phyloP scores from a whole-genome alignment of 2,797 vertebrate genomes.

The Nyctibius grandis region DNA sequence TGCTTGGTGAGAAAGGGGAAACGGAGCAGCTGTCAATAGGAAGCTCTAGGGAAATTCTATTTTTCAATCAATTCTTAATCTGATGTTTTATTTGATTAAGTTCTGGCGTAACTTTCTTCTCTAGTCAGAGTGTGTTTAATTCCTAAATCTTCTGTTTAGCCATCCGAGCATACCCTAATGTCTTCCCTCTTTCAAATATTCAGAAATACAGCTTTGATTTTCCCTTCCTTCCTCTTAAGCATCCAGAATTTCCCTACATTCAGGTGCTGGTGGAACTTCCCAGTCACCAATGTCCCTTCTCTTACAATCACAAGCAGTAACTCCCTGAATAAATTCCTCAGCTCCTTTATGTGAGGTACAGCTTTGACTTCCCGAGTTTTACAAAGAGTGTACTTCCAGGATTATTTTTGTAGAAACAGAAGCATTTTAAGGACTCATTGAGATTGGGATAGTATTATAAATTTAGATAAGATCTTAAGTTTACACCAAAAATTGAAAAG shows the following conservation, averaged over 20 bases:
- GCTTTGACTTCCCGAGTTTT: background rate
- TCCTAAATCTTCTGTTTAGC: background rate
- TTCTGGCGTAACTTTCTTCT: background rate
- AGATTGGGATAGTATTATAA: background rate
- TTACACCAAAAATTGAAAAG: background rate
- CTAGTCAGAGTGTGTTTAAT: background rate
- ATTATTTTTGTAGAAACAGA: background rate
- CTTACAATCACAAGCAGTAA: background rate
- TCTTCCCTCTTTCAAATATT: background rate
- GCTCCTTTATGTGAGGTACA: background rate
- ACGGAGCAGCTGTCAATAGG: background rate
- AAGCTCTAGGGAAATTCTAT: background rate
- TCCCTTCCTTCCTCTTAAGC: background rate
- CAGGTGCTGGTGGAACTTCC: background rate
- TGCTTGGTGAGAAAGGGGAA: background rate
- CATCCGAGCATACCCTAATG: background rate
- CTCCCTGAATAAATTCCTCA: background rate
- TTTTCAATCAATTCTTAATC: background rate
- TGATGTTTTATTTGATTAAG: background rate
- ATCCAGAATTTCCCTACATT: background rate
- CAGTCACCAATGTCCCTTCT: background rate
- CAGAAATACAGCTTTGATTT: background rate
- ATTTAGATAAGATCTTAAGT: background rate
- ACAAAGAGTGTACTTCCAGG: background rate
- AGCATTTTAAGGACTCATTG: background rate